phyloP scores from a whole-genome alignment of 2,888 invertebrate species.

The Linyphia triangularis region DNA sequence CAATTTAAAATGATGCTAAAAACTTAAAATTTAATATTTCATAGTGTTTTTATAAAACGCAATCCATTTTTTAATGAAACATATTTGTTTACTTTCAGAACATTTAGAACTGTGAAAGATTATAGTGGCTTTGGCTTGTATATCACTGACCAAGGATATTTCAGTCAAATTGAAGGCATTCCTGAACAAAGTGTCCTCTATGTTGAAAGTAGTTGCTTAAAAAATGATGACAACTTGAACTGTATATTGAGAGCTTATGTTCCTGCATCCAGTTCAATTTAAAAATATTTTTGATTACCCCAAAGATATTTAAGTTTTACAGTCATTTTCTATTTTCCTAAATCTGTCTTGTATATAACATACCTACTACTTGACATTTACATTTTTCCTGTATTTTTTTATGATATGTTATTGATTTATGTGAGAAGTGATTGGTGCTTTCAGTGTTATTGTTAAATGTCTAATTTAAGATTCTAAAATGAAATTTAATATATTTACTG shows the following conservation, averaged over 20 bases:
- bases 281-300: conserved; percentile 46
- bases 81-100: no score
- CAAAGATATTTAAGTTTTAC: conserved; percentile 61
- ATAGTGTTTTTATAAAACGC: no score
- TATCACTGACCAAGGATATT: neutral
- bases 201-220: conserved; percentile 18
- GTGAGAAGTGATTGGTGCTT: conserved; percentile 22
- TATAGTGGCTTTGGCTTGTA: neutral
- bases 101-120: neutral
- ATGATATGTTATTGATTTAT: neutral
- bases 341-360: conserved; percentile 33
- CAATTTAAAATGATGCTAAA: no score
- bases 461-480: no score
- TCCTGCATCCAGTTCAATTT: conserved; percentile 36
- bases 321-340: conserved; percentile 68
- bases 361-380: conserved; percentile 32
- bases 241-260: conserved; percentile 65
- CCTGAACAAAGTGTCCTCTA: neutral
- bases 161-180: neutral
- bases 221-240: conserved; percentile 37
- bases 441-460: no score
- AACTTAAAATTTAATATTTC: no score
- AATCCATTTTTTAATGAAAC: no score
- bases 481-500: no score
- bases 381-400: neutral